Conservation (phyloP, 2,888 invertebrate genomes). For the Calliopum simillimum region DNA sequence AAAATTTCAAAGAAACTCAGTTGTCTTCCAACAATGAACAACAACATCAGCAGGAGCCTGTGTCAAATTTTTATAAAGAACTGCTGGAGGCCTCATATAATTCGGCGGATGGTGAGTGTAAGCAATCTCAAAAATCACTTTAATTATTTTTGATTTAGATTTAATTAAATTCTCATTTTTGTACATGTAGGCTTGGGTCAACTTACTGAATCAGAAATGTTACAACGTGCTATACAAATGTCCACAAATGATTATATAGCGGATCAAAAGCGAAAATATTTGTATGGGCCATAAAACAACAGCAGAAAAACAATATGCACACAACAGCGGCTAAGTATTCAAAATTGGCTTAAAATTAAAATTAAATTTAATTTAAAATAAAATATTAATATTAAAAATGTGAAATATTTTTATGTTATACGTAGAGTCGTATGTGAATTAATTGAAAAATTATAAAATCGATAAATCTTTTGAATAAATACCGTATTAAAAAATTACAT, state of each 20-base stretch:
- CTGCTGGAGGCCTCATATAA: constrained; percentile 65
- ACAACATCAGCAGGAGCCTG: constrained; percentile 52
- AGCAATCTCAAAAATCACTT: neutral
- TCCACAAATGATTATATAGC: constrained; percentile 67
- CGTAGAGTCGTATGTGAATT: too few relatives aligned
- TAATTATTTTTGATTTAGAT: neutral
- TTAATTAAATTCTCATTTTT: constrained; percentile 14
- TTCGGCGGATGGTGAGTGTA: constrained; percentile 60
- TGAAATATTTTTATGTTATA: too few relatives aligned
- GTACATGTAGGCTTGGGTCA: constrained; percentile 53
- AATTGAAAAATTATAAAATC: too few relatives aligned
- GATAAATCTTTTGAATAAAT: too few relatives aligned
- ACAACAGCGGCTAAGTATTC: neutral
- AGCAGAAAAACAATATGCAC: neutral
- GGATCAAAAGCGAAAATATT: constrained; percentile 64
- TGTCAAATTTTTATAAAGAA: constrained; percentile 66
- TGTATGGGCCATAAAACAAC: constrained; percentile 56
- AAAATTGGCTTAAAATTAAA: too few relatives aligned
- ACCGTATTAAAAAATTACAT: too few relatives aligned
- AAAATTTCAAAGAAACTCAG: constrained; percentile 6
- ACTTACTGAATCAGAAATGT: constrained; percentile 65
- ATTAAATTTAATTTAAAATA: too few relatives aligned
- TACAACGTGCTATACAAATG: constrained; percentile 66
- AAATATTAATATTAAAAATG: too few relatives aligned
- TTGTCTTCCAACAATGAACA: constrained; percentile 47